These are phyloP conservation scores for Heliconius ismenius DNA, from an alignment of 2,888 invertebrate species.

Conservation along the genomic window DNA sequence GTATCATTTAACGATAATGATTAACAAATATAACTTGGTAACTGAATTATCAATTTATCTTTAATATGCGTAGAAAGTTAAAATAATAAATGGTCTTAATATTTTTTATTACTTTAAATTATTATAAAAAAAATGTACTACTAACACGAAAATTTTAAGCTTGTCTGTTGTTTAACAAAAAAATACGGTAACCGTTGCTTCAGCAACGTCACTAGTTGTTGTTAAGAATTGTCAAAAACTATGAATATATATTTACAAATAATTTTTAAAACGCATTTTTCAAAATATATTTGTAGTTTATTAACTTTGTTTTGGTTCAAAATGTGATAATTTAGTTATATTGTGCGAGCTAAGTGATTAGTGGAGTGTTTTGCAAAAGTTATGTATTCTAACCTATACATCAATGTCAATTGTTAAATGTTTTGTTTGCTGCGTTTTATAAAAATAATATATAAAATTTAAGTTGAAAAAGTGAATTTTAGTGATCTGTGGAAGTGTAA, in stretches of 20 bases:
- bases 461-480: constrained; percentile 6
- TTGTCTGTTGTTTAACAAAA: constrained; percentile 13
- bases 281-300: neutral
- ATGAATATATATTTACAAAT: constrained; percentile 44
- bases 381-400: constrained; percentile 43
- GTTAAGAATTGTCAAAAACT: constrained; percentile 48
- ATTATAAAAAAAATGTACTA: neutral
- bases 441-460: constrained; percentile 20
- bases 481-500: constrained; percentile 28
- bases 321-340: neutral
- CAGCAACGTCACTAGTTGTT: constrained; percentile 48
- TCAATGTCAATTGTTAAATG: constrained; percentile 36
- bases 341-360: constrained; percentile 7
- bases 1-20: constrained; percentile 37
- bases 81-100: neutral
- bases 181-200: constrained; percentile 27
- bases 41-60: neutral
- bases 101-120: neutral
- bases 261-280: constrained; percentile 17
- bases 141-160: constrained; percentile 12
- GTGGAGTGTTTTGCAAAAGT: constrained; percentile 10
- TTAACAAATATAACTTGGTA: neutral
- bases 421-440: constrained; percentile 31
- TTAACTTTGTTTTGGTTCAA: neutral
- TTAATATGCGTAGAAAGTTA: neutral